These are phyloP conservation scores for Oryzias celebensis DNA, from an alignment of 2,113 vertebrate species.

Conservation along the genomic window DNA sequence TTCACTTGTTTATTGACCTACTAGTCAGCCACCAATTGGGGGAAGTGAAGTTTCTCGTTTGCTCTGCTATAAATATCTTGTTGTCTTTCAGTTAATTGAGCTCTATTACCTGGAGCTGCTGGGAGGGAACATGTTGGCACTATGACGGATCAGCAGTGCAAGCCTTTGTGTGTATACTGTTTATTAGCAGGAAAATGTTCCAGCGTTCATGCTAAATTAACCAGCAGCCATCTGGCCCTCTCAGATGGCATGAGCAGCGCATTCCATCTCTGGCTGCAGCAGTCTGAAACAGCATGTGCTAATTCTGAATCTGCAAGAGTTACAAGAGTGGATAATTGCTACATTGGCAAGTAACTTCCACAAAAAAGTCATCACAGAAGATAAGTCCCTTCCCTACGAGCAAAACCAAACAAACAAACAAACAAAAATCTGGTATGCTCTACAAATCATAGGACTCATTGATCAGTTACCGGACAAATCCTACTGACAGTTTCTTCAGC, in stretches of 20 bases:
- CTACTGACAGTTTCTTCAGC: too few species aligned
- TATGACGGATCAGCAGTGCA: conserved; percentile 40
- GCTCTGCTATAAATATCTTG: conserved; percentile 20
- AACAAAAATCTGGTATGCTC: not conserved
- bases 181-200: conserved; percentile 37
- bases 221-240: conserved; percentile 56
- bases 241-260: conserved; percentile 38
- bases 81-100: conserved; percentile 54
- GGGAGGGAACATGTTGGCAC: conserved; percentile 30
- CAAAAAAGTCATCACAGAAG: conserved; percentile 28
- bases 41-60: conserved; percentile 29
- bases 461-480: conserved; percentile 1
- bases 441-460: not conserved
- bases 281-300: conserved; percentile 45
- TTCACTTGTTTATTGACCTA: conserved; percentile 1
- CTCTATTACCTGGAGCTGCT: conserved; percentile 37
- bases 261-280: conserved; percentile 18
- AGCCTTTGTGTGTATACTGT: conserved; percentile 30
- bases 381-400: not conserved
- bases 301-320: conserved; percentile 1
- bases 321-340: conserved; percentile 7
- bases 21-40: conserved; percentile 7
- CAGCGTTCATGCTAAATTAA: conserved; percentile 61
- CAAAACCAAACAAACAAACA: not conserved
- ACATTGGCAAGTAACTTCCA: conserved; percentile 11